Evolutionary conservation across 2,113 vertebrate species (phyloP).

Genomic region (Polypterus senegalus): DNA sequence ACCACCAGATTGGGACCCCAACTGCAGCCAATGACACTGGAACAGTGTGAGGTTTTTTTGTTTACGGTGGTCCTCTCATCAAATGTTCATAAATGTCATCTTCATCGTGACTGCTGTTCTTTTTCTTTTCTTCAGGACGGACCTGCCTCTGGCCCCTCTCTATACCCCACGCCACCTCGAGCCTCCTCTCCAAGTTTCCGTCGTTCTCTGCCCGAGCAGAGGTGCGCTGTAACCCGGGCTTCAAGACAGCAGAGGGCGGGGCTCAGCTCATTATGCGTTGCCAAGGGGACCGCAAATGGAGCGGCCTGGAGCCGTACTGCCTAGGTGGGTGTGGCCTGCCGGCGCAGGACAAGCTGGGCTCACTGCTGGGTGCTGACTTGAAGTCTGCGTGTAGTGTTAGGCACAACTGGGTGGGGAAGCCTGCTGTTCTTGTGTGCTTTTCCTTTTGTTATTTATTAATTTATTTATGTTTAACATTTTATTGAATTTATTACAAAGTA

Average conservation of each 20-base stretch:
- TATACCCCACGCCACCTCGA: slow-evolving; percentile 20
- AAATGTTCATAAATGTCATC: background rate
- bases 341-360: too few relatives aligned
- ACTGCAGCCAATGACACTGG: too few relatives aligned
- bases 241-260: slow-evolving; percentile 38
- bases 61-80: too few relatives aligned
- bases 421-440: too few relatives aligned
- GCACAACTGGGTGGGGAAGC: too few relatives aligned
- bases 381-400: too few relatives aligned
- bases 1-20: too few relatives aligned
- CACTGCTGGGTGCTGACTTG: too few relatives aligned
- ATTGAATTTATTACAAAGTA: too few relatives aligned
- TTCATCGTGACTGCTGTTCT: background rate
- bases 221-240: slow-evolving; percentile 50
- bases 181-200: slow-evolving; percentile 46
- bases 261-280: slow-evolving; percentile 50
- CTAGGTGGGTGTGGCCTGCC: slow-evolving; percentile 35
- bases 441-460: too few relatives aligned
- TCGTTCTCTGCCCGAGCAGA: slow-evolving; percentile 52
- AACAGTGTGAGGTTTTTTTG: too few relatives aligned
- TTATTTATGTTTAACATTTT: too few relatives aligned
- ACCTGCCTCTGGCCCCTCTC: slow-evolving; percentile 61
- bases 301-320: slow-evolving; percentile 51
- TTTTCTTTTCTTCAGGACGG: slow-evolving; percentile 37
- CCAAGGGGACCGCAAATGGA: slow-evolving; percentile 67